Evolutionary conservation across 2,797 vertebrate species (phyloP).

Genomic region (Rhadinocentrus ornatus): DNA sequence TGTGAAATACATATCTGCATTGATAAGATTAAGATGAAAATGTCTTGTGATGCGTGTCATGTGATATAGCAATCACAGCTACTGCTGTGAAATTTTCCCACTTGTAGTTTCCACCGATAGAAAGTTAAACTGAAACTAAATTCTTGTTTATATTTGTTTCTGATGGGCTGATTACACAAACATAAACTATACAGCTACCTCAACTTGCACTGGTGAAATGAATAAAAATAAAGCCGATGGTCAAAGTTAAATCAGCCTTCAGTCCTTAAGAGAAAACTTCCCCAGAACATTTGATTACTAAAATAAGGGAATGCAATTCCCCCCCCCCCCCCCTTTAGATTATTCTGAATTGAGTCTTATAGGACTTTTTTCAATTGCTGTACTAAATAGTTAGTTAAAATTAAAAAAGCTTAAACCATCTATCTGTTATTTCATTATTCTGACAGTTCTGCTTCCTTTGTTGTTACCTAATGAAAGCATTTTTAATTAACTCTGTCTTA

Average conservation of each 20-base stretch:
- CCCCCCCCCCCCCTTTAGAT: not conserved
- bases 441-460: not conserved
- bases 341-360: not conserved
- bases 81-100: not conserved
- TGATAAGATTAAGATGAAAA: slow-evolving; percentile 6
- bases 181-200: not conserved
- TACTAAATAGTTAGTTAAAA: not conserved
- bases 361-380: too few species aligned
- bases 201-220: too few species aligned
- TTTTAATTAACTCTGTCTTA: too few species aligned
- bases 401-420: not conserved
- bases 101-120: not conserved
- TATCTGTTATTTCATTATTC: not conserved
- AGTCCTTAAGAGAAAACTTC: not conserved
- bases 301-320: not conserved
- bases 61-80: not conserved
- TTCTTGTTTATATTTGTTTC: not conserved
- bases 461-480: too few species aligned
- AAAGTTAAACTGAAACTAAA: not conserved
- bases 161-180: not conserved
- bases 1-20: slow-evolving; percentile 7
- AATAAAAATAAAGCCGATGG: too few species aligned
- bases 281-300: not conserved
- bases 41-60: not conserved
- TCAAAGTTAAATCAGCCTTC: not conserved